Percentiles rank a stretch among this genome's conserved stretches.
phyloP scores from a whole-genome alignment of 2,797 vertebrate species.

The Esox masquinongy region DNA sequence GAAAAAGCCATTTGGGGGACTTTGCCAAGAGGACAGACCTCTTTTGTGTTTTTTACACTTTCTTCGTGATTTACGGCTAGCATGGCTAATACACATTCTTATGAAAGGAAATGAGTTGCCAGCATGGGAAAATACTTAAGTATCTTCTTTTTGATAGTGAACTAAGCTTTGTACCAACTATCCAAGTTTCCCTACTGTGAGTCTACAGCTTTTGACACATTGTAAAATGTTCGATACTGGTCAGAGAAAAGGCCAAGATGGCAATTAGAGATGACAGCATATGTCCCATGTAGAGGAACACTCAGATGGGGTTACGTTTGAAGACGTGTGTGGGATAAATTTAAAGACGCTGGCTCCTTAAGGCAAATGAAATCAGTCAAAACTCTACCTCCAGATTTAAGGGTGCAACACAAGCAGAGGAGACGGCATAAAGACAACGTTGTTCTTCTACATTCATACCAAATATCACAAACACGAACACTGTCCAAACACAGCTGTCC shows the following conservation, averaged over 20 bases:
- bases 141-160: slow-evolving; percentile 21
- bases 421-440: slow-evolving; percentile 25
- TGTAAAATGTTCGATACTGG: slow-evolving; percentile 27
- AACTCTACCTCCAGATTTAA: slow-evolving; percentile 14
- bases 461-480: slow-evolving; percentile 64
- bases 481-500: slow-evolving; percentile 75
- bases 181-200: slow-evolving; percentile 16
- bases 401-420: slow-evolving; percentile 18
- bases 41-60: slow-evolving; percentile 31
- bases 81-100: slow-evolving; percentile 18
- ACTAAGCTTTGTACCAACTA: slow-evolving; percentile 4
- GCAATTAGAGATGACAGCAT: slow-evolving; percentile 22
- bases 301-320: slow-evolving; percentile 47
- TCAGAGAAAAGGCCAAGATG: slow-evolving; percentile 14
- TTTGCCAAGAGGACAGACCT: slow-evolving; percentile 23
- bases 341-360: slow-evolving; percentile 27
- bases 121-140: slow-evolving; percentile 21
- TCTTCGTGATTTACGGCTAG: slow-evolving; percentile 37
- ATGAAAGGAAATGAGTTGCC: slow-evolving; percentile 3
- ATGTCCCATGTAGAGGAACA: slow-evolving; percentile 43
- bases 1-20: slow-evolving; percentile 35
- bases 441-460: slow-evolving; percentile 37
- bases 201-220: slow-evolving; percentile 26
- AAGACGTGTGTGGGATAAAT: slow-evolving; percentile 18
- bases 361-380: slow-evolving; percentile 45